A percentile compares a stretch with the other conserved stretches of the same genome.
phyloP scores from a whole-genome alignment of 2,797 vertebrate genomes.

The Anguilla megastoma region DNA sequence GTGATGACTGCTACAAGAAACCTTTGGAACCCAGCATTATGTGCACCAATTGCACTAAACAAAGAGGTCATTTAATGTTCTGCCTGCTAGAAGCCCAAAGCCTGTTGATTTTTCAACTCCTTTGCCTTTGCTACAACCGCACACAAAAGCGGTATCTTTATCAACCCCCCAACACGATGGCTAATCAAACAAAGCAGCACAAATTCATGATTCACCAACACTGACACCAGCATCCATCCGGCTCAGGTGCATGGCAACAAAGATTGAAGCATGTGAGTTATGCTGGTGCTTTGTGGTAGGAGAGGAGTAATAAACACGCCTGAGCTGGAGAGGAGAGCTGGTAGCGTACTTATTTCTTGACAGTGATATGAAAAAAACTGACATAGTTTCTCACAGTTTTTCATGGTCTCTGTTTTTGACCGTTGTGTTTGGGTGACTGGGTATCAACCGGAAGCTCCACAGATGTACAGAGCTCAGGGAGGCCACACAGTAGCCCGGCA shows the following conservation, averaged over 20 bases:
- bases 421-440: neutral
- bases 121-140: neutral
- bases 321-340: neutral
- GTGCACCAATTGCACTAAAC: conserved; percentile 16
- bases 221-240: neutral
- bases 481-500: neutral
- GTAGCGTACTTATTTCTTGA: neutral
- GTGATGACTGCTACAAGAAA: conserved; percentile 5
- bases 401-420: neutral
- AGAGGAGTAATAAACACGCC: neutral
- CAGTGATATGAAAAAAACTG: neutral
- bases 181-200: neutral
- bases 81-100: neutral
- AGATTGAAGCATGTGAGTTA: neutral
- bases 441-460: conserved; percentile 13
- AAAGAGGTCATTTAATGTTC: neutral
- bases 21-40: conserved; percentile 17
- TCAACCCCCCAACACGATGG: conserved; percentile 4
- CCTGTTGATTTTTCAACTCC: neutral
- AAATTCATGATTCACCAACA: neutral
- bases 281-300: neutral
- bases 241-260: neutral
- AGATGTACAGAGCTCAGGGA: neutral
- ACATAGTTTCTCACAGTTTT: neutral
- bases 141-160: neutral